A percentile compares a stretch with the other conserved stretches of the same genome.
phyloP scores from a whole-genome alignment of 2,888 invertebrate genomes.

The Drosophila phalerata region DNA sequence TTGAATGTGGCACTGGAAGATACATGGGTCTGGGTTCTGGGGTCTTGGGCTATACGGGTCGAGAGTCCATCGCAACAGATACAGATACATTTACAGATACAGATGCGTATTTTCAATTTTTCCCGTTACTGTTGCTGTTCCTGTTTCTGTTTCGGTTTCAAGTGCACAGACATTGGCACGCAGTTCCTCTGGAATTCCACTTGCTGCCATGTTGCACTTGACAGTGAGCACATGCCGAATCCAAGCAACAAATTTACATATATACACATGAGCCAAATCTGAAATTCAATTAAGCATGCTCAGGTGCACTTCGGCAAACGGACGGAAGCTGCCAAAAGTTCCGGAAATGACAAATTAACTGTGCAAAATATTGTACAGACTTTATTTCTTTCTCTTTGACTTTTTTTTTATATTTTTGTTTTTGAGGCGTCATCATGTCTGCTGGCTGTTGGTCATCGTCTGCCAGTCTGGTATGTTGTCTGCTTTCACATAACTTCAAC shows the following conservation, averaged over 20 bases:
- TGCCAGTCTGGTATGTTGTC: constrained; percentile 16
- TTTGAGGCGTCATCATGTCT: constrained; percentile 40
- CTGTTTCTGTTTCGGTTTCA: constrained; percentile 45
- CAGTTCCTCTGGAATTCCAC: constrained; percentile 17
- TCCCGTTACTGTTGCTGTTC: background rate
- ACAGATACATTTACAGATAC: constrained; percentile 20
- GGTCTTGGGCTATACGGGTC: constrained; percentile 48
- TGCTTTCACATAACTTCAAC: constrained; percentile 21
- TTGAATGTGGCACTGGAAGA: constrained; percentile 76
- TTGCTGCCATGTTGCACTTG: constrained; percentile 51
- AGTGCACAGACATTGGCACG: constrained; percentile 70
- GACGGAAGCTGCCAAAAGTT: constrained; percentile 52
- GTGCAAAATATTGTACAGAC: constrained; percentile 35
- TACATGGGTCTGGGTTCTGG: constrained; percentile 65
- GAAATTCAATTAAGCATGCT: constrained; percentile 73
- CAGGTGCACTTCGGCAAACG: constrained; percentile 56
- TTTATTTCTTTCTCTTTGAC: background rate
- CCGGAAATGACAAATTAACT: constrained; percentile 61
- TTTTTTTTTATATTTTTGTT: constrained; percentile 2
- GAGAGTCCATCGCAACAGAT: constrained; percentile 23
- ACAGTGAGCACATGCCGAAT: constrained; percentile 59
- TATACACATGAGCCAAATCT: constrained; percentile 29
- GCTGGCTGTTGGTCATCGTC: constrained; percentile 35
- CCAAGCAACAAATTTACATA: constrained; percentile 29
- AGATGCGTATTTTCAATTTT: constrained; percentile 21